Base-by-base conservation (phyloP, 2,797 vertebrate genomes). In the Enteromius treurensis region DNA sequence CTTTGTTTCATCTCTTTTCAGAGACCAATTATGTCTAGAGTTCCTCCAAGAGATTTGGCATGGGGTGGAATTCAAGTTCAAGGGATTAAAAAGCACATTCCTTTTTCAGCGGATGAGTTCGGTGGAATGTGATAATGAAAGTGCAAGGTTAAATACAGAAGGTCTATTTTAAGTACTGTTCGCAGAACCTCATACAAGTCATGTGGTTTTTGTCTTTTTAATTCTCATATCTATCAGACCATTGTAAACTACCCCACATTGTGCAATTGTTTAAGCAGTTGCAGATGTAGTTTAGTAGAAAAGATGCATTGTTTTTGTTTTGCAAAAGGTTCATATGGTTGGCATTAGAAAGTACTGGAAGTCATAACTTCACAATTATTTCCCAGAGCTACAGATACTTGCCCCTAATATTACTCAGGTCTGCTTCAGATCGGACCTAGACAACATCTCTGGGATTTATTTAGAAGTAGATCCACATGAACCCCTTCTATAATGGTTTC, bases 271-370 rank as follows among this genome's bases (percentile, higher is more conserved):
- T 79, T 92, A 92, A 93, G 89, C 90, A 80, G 85, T 91, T 93
- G 92, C 90, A 91, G 92, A 88, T 93, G 90, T 87, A 86, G 84
- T 84, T 80, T 5, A 1, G 79, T 81, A 92, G 90, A 94, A 93
- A 90, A 91, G 89, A 90, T 86, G 87, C 88, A 91, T 93, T 93
- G 92, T 76, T 94, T 92, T 89, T 26, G 26, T 26, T 37, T 79
- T 1, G 1, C 45, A 82, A 76, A 45, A 32, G 15, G 69, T 74
- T 65, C 86, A 80, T 68, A 77, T 87, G 70, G 78, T 79, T 77
- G 70, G 68, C 65, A 82, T 87, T 85, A 84, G 14, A 83, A 73
- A 74, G 62, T 80, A 69, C 76, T 85, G 37, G 65, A 71, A 80
- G 65, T 71, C 53, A 76, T 79, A 83, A 83, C 68, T 60, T n/a